phyloP scores from a whole-genome alignment of 2,888 invertebrate species.

The Heterodera filipjevi region DNA sequence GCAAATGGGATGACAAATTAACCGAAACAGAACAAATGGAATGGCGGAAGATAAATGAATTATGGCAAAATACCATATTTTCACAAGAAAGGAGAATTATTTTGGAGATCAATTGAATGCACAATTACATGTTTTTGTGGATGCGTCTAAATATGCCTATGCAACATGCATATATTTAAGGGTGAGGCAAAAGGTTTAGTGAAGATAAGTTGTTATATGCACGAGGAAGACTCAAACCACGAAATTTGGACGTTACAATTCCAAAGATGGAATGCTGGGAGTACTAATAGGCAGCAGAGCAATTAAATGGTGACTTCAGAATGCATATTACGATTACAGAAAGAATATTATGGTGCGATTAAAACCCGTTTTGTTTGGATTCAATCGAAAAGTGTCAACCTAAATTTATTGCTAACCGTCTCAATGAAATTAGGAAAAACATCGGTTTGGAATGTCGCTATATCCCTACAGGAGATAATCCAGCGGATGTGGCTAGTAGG shows the following conservation, averaged over 20 bases:
- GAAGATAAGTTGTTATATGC: constrained; percentile 1
- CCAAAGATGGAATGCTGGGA: constrained; percentile 29
- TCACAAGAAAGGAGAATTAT: neutral
- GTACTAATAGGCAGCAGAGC: neutral
- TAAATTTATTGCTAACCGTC: constrained; percentile 20
- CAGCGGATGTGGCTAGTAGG: constrained; percentile 26
- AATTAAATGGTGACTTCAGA: neutral
- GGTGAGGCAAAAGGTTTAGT: too few species aligned
- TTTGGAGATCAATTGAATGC: neutral
- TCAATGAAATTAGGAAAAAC: neutral
- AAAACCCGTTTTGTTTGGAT: constrained; percentile 14
- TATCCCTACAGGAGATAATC: constrained; percentile 16
- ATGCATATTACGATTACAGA: neutral
- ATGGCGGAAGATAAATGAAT: constrained; percentile 10
- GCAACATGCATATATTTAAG: constrained; percentile 32
- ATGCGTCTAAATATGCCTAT: constrained; percentile 37
- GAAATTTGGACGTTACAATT: constrained; percentile 21
- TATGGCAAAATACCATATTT: neutral
- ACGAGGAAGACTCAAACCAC: neutral
- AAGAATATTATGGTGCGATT: constrained; percentile 24
- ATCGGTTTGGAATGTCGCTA: too few species aligned
- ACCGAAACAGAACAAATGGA: neutral
- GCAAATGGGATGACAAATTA: constrained; percentile 34
- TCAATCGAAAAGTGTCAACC: neutral
- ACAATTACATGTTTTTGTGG: constrained; percentile 39